Conservation (phyloP, 1,140 invertebrate genomes). For the Schlechtendalia chinensis region DNA sequence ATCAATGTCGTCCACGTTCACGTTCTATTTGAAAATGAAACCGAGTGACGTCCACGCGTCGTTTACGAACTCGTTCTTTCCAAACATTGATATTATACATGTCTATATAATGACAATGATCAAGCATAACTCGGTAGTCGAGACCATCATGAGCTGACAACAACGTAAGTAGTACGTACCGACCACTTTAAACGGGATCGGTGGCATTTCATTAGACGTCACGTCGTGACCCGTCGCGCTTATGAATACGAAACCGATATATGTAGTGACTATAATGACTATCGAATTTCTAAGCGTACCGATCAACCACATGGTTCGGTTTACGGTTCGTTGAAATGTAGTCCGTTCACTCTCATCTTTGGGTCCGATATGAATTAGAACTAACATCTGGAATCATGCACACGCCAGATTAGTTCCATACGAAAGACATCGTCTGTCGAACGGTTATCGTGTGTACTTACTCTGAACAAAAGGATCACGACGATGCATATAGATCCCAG, state of each 20-base stretch:
- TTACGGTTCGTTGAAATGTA: conserved; percentile 57
- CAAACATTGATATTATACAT: no score
- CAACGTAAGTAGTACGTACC: neutral
- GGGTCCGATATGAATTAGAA: conserved; percentile 61
- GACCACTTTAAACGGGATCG: conserved; percentile 27
- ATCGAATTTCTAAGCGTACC: conserved; percentile 60
- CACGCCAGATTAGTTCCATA: neutral
- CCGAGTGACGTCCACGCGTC: no score
- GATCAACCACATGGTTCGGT: conserved; percentile 60
- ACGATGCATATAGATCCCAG: conserved; percentile 71
- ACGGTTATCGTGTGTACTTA: conserved; percentile 54
- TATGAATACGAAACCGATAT: conserved; percentile 60
- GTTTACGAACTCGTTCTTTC: no score
- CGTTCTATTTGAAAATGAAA: no score
- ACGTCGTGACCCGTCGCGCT: conserved; percentile 56
- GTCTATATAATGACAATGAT: no score
- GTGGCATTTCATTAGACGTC: neutral
- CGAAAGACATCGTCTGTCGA: neutral
- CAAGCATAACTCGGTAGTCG: no score
- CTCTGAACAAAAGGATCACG: conserved; percentile 69
- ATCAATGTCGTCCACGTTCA: no score
- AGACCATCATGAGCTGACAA: no score
- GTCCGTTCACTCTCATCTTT: conserved; percentile 58
- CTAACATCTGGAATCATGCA: conserved; percentile 56
- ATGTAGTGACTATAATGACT: conserved; percentile 59